Base-by-base conservation (phyloP, 2,797 vertebrate species). In the Atherinosoma microstoma region DNA sequence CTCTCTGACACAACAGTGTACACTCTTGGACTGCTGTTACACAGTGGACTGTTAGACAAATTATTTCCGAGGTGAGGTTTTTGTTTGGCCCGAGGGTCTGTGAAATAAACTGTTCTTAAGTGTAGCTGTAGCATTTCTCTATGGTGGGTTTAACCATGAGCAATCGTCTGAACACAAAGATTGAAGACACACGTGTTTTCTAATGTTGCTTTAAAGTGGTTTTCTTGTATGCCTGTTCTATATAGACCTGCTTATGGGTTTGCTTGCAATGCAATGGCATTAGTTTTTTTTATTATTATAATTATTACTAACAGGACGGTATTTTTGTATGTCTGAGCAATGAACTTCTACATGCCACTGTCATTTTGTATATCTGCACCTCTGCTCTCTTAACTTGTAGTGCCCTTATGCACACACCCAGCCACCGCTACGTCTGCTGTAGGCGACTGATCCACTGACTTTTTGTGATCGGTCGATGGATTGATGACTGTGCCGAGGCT, bases 391-490 rank as follows among this genome's bases (percentile, higher is more conserved):
- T 79, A 90, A 84, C 80, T 86, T 64, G 81, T 92, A 92, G 91
- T 93, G 87, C 90, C 86, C 92, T 93, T 93, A 91, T 90, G 84
- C 91, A 91, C 92, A 91, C 87, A 87, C 85, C 84, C 88, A 88
- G 84, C 78, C 88, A 76, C 87, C 64, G 86, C 89, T 92, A 73
- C 80, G 86, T 89, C 88, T 86, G 73, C 87, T 89, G 78, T 89
- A 80, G 74, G 71, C 79, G 77, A 89, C 79, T 76, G 70, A 81
- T 57, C 67, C 53, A 47, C 78, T 32, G 30, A 73, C 67, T 75
- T 75, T 84, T 47, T 78, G 77, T 11, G 53, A 84, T 65, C 67
- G 68, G 36, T 71, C 20, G 38, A 84, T 64, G 73, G 73, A 75
- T 80, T 74, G 69, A 80, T 76, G 78, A 76, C 83, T 82, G 75